Percentiles rank a stretch among this genome's conserved stretches.
phyloP scores from a whole-genome alignment of 2,113 vertebrate species.

The Leucoraja erinaceus region DNA sequence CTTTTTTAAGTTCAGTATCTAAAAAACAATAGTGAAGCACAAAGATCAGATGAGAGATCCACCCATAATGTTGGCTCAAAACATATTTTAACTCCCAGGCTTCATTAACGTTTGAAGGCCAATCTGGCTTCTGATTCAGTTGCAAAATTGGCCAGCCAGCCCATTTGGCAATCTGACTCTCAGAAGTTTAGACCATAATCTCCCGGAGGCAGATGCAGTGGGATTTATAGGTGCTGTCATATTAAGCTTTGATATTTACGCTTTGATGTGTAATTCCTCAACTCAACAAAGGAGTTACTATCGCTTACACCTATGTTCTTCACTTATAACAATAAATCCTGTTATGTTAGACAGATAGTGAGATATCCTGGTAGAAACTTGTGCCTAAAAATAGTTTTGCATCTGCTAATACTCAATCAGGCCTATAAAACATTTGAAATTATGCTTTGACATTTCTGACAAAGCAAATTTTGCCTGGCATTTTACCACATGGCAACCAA shows the following conservation, averaged over 20 bases:
- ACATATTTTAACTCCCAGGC: neutral
- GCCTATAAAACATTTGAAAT: no score
- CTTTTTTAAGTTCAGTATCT: neutral
- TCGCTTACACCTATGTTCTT: neutral
- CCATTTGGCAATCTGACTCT: neutral
- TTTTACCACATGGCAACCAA: no score
- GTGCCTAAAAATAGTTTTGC: no score
- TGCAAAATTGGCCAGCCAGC: constrained; percentile 8
- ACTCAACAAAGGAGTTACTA: neutral
- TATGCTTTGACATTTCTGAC: no score
- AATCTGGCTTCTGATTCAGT: neutral
- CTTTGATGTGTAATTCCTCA: neutral
- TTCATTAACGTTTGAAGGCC: constrained; percentile 6
- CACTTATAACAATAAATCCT: neutral
- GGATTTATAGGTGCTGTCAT: neutral
- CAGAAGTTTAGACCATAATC: neutral
- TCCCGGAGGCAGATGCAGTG: neutral
- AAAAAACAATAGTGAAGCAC: no score
- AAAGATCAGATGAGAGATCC: neutral
- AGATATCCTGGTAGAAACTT: neutral
- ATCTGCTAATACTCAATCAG: no score
- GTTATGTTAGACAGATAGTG: neutral
- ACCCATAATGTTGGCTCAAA: neutral
- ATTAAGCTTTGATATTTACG: neutral
- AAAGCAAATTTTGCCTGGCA: no score